phyloP scores from a whole-genome alignment of 2,888 invertebrate species.

The Thumatha senex region DNA sequence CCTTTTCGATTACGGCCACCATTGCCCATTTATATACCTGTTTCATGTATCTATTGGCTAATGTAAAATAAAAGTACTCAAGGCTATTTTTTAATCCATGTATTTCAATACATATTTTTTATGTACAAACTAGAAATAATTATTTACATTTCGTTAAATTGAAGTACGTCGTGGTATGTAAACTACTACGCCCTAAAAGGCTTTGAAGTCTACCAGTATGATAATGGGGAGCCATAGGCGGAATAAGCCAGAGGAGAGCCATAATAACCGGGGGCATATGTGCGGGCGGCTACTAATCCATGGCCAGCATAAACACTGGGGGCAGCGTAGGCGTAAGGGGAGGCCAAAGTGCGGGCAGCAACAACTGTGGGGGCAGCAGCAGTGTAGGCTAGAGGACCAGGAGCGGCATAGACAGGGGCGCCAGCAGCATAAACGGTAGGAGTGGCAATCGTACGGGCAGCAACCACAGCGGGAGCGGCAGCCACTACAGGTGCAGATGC shows the following conservation, averaged over 20 bases:
- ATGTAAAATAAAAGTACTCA: too few species aligned
- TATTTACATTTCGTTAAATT: constrained; percentile 54
- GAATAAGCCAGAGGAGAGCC: constrained; percentile 48
- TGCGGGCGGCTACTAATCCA: constrained; percentile 32
- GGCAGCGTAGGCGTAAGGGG: constrained; percentile 27
- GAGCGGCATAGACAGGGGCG: constrained; percentile 35
- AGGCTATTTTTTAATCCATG: not conserved
- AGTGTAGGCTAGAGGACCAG: constrained; percentile 31
- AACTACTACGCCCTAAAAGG: constrained; percentile 29
- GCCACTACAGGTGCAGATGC: constrained; percentile 48
- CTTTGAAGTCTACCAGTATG: constrained; percentile 58
- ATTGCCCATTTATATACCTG: too few species aligned
- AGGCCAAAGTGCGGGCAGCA: constrained; percentile 35
- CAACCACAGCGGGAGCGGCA: constrained; percentile 33
- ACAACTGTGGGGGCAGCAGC: constrained; percentile 32
- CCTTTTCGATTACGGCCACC: too few species aligned
- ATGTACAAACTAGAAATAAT: constrained; percentile 52
- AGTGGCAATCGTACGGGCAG: constrained; percentile 38
- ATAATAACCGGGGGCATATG: constrained; percentile 39
- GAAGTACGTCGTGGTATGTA: constrained; percentile 53
- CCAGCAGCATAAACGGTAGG: constrained; percentile 41
- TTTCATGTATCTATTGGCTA: too few species aligned
- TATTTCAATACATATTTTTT: constrained; percentile 9
- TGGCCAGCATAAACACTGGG: constrained; percentile 25
- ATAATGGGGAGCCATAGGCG: constrained; percentile 65